Evolutionary conservation across 35 echinoderm and acorn worm genomes (phyloP).

Genomic region (Strongylocentrotus purpuratus): DNA sequence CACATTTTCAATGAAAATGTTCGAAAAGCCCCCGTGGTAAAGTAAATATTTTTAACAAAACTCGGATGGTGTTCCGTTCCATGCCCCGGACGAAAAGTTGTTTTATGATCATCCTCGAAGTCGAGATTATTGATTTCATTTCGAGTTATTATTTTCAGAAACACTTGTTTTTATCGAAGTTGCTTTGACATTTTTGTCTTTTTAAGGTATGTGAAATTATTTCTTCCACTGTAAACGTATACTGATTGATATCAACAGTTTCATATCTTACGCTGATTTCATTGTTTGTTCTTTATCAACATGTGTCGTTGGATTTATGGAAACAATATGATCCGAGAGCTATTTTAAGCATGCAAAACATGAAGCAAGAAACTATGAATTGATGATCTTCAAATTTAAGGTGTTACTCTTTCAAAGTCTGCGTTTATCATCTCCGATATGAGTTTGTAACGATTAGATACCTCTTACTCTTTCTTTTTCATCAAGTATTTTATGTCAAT

Average conservation of each 20-base stretch:
- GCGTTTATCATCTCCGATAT: too few relatives aligned
- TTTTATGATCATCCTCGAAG: background rate
- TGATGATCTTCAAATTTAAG: too few relatives aligned
- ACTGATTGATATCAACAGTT: background rate
- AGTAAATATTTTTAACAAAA: constrained; percentile 15
- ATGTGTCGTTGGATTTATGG: background rate
- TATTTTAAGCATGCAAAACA: too few relatives aligned
- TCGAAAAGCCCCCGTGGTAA: background rate
- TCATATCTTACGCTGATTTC: background rate
- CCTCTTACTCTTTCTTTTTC: too few relatives aligned
- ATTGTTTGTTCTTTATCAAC: background rate
- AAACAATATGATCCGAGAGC: too few relatives aligned
- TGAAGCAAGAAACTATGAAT: too few relatives aligned
- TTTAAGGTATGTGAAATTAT: background rate
- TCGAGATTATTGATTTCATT: background rate
- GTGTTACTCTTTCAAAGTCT: too few relatives aligned
- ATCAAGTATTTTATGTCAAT: background rate
- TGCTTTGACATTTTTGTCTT: background rate
- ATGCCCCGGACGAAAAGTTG: background rate
- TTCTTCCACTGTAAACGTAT: background rate
- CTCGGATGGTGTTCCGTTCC: background rate
- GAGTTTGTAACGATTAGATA: too few relatives aligned
- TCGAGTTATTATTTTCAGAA: background rate
- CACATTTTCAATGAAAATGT: background rate
- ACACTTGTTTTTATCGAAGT: background rate